Evolutionary conservation across 2,888 invertebrate genomes (phyloP).

Genomic region (Physocephala rufipes): DNA sequence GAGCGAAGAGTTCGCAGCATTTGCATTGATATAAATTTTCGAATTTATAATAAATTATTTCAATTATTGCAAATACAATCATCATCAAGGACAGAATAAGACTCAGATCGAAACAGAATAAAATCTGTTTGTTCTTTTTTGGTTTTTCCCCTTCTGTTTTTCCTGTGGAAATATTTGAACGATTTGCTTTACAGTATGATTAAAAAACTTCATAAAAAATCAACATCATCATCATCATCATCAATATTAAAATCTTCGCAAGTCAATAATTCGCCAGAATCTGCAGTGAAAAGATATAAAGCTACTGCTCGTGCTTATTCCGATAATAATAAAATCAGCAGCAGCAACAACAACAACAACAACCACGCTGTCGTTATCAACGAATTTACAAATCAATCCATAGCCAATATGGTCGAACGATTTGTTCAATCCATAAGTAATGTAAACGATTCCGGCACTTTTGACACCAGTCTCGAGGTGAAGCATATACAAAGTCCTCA

Average conservation of each 20-base stretch:
- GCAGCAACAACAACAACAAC: slow-evolving; percentile 1
- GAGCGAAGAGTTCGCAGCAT: slow-evolving; percentile 10
- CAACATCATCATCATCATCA: slow-evolving; percentile 36
- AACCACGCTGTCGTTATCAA: background rate
- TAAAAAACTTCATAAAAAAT: slow-evolving; percentile 44
- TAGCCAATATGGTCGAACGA: slow-evolving; percentile 60
- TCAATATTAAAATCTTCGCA: slow-evolving; percentile 28
- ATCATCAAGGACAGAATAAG: no score
- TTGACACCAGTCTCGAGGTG: slow-evolving; percentile 64
- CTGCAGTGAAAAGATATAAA: slow-evolving; percentile 9
- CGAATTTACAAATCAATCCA: slow-evolving; percentile 28
- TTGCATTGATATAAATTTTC: background rate
- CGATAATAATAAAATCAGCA: slow-evolving; percentile 1
- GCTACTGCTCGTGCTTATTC: no score
- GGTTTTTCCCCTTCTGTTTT: background rate
- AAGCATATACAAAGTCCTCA: slow-evolving; percentile 57
- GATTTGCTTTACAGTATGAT: slow-evolving; percentile 15
- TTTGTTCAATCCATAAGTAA: slow-evolving; percentile 62
- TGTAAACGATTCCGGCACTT: slow-evolving; percentile 63
- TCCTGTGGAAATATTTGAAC: background rate
- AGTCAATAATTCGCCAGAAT: background rate
- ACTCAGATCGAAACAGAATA: slow-evolving; percentile 16
- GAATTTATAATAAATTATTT: slow-evolving; percentile 44
- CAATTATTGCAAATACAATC: slow-evolving; percentile 44
- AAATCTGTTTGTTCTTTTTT: background rate